Percentiles rank a stretch among this genome's conserved stretches.
Conservation (phyloP, 2,888 invertebrate genomes). For the Plagodis pulveraria region DNA sequence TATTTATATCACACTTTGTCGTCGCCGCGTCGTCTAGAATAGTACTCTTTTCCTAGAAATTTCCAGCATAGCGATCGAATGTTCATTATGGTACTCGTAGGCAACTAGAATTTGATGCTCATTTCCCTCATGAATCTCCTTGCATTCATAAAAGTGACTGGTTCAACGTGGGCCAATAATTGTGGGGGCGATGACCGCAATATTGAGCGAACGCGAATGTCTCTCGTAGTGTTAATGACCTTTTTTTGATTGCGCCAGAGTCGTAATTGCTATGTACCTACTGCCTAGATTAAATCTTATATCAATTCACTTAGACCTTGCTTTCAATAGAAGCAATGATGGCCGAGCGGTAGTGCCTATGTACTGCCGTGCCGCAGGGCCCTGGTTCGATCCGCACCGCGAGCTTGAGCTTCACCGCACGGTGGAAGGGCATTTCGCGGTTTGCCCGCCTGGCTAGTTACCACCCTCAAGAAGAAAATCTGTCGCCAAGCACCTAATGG, state of each 20-base stretch:
- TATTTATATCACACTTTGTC: too few species aligned
- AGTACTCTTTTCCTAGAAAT: too few species aligned
- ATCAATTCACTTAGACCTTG: conserved; percentile 26
- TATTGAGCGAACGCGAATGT: conserved; percentile 83
- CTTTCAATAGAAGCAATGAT: conserved; percentile 10
- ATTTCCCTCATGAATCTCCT: conserved; percentile 5
- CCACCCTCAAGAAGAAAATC: too few species aligned
- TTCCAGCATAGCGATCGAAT: background rate
- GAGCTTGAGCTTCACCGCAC: too few species aligned
- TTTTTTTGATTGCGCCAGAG: conserved; percentile 79
- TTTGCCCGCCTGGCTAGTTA: too few species aligned
- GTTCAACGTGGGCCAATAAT: conserved; percentile 59
- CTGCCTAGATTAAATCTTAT: conserved; percentile 9
- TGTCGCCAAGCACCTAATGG: too few species aligned
- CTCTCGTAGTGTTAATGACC: conserved; percentile 83
- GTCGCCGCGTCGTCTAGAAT: too few species aligned
- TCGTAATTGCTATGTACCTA: conserved; percentile 33
- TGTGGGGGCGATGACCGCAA: conserved; percentile 80
- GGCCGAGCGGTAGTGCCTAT: too few species aligned
- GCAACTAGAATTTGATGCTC: background rate
- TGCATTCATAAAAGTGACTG: conserved; percentile 32
- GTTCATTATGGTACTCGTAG: background rate
- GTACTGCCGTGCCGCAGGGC: too few species aligned
- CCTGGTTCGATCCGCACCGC: too few species aligned
- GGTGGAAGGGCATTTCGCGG: too few species aligned